Percentiles rank a stretch among this genome's conserved stretches.
phyloP scores from a whole-genome alignment of 2,888 invertebrate species.

The Perizoma affinitatum region DNA sequence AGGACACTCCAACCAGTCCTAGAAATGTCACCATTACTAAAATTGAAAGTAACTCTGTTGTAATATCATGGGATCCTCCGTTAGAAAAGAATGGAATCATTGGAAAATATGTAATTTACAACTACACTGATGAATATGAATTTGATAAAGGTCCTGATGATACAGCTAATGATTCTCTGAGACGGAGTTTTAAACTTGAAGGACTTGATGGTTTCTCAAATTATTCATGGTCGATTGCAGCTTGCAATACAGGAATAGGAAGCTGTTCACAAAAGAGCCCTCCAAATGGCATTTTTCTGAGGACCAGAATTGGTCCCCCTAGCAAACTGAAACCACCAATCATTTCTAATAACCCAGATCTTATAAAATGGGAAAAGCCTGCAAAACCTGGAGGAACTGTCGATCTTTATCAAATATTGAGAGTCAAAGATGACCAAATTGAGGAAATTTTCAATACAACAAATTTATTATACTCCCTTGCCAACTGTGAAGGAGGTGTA shows the following conservation, averaged over 20 bases:
- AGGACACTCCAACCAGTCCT: constrained; percentile 86
- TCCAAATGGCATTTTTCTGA: constrained; percentile 77
- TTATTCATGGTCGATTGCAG: constrained; percentile 88
- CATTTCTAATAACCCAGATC: constrained; percentile 56
- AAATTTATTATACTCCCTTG: constrained; percentile 48
- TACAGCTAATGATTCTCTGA: constrained; percentile 50
- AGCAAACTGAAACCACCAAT: constrained; percentile 65
- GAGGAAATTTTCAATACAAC: constrained; percentile 54
- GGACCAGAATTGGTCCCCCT: constrained; percentile 86
- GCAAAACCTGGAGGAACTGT: constrained; percentile 78
- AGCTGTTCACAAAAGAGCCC: constrained; percentile 83
- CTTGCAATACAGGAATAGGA: constrained; percentile 86
- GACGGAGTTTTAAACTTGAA: constrained; percentile 56
- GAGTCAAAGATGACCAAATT: constrained; percentile 60
- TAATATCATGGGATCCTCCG: constrained; percentile 88
- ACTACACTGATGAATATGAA: constrained; percentile 64
- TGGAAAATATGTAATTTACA: constrained; percentile 85
- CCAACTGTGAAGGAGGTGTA: constrained; percentile 63
- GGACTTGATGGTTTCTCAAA: constrained; percentile 85
- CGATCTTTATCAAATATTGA: constrained; percentile 83
- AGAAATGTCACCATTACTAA: constrained; percentile 83
- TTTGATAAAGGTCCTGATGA: constrained; percentile 55
- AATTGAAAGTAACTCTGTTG: constrained; percentile 86
- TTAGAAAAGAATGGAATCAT: constrained; percentile 89
- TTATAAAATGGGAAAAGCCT: constrained; percentile 81